These are phyloP conservation scores for Bos javanicus DNA, from an alignment of 2,113 vertebrate genomes.

Conservation along the genomic window DNA sequence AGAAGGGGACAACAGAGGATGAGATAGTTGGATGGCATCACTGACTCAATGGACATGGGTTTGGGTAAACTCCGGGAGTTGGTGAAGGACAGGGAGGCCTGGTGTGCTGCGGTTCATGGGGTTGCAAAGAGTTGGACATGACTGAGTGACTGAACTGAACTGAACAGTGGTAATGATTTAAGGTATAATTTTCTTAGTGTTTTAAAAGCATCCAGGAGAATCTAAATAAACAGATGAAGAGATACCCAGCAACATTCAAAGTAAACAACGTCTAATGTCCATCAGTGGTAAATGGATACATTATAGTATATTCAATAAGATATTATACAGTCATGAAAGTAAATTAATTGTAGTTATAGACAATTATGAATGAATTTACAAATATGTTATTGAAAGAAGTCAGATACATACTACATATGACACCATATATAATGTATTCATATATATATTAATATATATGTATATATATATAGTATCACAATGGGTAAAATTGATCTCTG, in stretches of 20 bases:
- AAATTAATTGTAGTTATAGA: neutral
- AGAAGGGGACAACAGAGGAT: neutral
- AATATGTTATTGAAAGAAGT: neutral
- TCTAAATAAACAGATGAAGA: neutral
- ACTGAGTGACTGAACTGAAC: neutral
- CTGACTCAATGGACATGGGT: neutral
- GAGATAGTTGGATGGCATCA: neutral
- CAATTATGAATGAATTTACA: neutral
- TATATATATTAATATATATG: neutral
- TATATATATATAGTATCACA: neutral
- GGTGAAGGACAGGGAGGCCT: neutral
- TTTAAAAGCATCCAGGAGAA: neutral
- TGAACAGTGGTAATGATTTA: neutral
- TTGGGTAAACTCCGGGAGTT: neutral
- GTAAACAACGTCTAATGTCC: neutral
- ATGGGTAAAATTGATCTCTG: neutral
- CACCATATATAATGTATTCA: neutral
- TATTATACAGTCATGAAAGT: neutral
- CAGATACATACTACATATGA: neutral
- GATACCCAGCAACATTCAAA: neutral
- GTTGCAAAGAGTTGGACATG: neutral
- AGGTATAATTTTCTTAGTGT: neutral
- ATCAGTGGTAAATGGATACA: neutral
- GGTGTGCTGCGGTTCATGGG: fast-evolving
- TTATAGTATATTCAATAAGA: neutral